Percentiles rank a stretch among this genome's conserved stretches.
phyloP scores from a whole-genome alignment of 2,888 invertebrate species.

The Drosophila atripex region DNA sequence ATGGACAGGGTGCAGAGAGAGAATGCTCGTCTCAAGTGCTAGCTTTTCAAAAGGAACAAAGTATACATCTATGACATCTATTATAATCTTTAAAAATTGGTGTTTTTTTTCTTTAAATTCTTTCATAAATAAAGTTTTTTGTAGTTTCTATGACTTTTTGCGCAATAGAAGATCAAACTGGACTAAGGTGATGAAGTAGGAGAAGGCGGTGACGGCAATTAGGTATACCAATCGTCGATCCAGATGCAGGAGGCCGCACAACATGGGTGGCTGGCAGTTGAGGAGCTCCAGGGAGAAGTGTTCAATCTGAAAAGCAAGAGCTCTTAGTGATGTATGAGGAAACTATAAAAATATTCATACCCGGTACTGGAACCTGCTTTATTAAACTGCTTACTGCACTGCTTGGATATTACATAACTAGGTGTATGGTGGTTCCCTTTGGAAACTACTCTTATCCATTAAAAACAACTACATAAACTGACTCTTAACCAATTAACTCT shows the following conservation, averaged over 20 bases:
- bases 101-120: background rate
- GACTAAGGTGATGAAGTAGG: conserved; percentile 78
- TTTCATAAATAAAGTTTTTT: too few species aligned
- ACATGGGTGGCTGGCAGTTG: conserved; percentile 51
- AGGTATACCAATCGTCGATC: conserved; percentile 69
- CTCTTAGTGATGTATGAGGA: too few species aligned
- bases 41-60: background rate
- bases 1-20: background rate
- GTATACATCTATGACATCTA: background rate
- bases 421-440: too few species aligned
- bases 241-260: conserved; percentile 72
- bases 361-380: too few species aligned
- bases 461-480: too few species aligned
- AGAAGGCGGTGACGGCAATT: conserved; percentile 71
- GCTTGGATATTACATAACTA: too few species aligned
- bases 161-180: conserved; percentile 71
- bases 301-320: conserved; percentile 60
- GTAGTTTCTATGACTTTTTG: conserved; percentile 11
- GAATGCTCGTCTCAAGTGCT: background rate
- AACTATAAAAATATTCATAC: too few species aligned
- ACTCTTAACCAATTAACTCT: too few species aligned
- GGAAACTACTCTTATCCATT: too few species aligned
- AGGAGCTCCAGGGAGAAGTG: conserved; percentile 62
- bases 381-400: too few species aligned
- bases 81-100: background rate